Base-by-base conservation (phyloP, 2,113 vertebrate species). In the Grammomys dolichurus region DNA sequence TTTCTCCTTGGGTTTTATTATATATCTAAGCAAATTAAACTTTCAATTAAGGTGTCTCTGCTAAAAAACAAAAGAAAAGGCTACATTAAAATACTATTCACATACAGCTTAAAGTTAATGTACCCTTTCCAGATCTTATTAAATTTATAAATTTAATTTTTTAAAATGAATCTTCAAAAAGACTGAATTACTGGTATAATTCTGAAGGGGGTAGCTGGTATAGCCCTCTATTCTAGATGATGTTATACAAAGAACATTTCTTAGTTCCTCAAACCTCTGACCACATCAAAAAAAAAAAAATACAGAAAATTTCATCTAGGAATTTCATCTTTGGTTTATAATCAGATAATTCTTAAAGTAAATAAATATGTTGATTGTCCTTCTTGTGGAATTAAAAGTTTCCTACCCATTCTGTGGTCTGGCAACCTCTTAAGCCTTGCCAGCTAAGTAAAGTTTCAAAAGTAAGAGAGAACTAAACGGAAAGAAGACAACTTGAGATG, bases 91-190 rank as follows among this genome's bases (percentile, higher is more conserved):
- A 89, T 1, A 92, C 2, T 85, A 95, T 31, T 92, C 63, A 89
- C 12, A 60, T 65, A 70, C 4, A 95, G 22, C n/a, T 93, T 91
- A 92, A 94, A 67, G 40, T 87, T 87, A 92, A 54, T 26, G 10
- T 51, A 87, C 36, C 24, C 67, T 87, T 90, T 91, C 40, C 24
- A 95, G 48, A 63, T 81, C 40, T 91, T 94, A 86, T 46, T 31
- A 94, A 76, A 95, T 67, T 63, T 80, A 43, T 54, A 51, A 90
- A 90, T 90, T 51, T 95, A 24, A 36, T 70, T 92, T 75, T 94
- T 90, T 54, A 51, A 90, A 73, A 60, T 82, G 20, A 36, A 20
- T 72, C 48, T 94, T 92, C 28, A 90, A 96, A 95, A 84, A 95
- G 56, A 75, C 67, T 73, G 10, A 48, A 87, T 58, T 65, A 88